phyloP scores from a whole-genome alignment of 1,140 invertebrate genomes.

The Hylaeus volcanicus region DNA sequence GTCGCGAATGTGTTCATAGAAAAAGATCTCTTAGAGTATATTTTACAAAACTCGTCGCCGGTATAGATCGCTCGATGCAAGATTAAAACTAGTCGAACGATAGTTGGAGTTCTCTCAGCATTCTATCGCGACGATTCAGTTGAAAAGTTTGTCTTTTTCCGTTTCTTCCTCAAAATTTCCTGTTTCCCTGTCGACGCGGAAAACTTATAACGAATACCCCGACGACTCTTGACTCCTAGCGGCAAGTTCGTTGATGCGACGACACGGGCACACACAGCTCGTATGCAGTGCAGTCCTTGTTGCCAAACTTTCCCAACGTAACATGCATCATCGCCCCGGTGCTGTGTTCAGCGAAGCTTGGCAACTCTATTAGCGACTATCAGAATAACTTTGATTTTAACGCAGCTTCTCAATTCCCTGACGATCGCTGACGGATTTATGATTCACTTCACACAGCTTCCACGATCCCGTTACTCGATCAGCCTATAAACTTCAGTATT shows the following conservation, averaged over 20 bases:
- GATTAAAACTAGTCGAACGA: neutral
- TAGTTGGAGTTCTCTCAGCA: neutral
- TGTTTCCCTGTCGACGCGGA: neutral
- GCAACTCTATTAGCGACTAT: constrained; percentile 34
- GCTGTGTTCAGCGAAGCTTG: neutral
- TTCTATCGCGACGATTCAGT: neutral
- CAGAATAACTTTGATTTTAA: constrained; percentile 40
- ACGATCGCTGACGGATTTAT: neutral
- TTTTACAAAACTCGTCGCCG: too few relatives aligned
- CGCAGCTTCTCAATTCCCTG: constrained; percentile 7
- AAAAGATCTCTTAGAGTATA: too few relatives aligned
- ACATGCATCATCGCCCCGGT: constrained; percentile 21
- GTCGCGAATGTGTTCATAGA: too few relatives aligned
- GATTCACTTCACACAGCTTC: neutral
- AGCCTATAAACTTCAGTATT: too few relatives aligned
- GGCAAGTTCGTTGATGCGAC: constrained; percentile 21
- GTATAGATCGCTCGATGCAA: too few relatives aligned
- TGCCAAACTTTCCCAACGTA: constrained; percentile 35
- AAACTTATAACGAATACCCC: constrained; percentile 29
- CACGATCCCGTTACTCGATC: neutral
- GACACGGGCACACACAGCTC: constrained; percentile 13
- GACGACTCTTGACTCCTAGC: constrained; percentile 15
- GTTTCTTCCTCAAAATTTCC: constrained; percentile 11
- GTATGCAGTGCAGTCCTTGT: constrained; percentile 38
- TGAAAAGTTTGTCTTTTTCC: neutral